A percentile compares a stretch with the other conserved stretches of the same genome.
Conservation (phyloP, 2,797 vertebrate species). For the Melanotaenia maccullochi region DNA sequence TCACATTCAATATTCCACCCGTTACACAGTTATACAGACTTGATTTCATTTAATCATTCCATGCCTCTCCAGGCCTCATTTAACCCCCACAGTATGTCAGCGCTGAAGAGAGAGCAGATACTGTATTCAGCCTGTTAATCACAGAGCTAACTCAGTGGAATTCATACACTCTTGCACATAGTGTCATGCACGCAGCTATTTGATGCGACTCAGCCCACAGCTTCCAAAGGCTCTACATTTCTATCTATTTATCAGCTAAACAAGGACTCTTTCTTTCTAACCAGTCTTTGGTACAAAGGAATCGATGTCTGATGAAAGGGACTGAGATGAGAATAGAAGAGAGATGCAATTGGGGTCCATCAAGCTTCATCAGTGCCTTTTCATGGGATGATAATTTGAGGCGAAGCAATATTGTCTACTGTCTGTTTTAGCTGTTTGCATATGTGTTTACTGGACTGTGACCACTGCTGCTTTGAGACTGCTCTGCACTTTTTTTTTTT, state of each 20-base stretch:
- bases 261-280: constrained; percentile 44
- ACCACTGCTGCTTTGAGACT: too few relatives aligned
- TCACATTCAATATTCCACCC: constrained; percentile 57
- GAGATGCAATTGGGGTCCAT: constrained; percentile 32
- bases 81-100: constrained; percentile 49
- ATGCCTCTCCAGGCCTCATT: constrained; percentile 65
- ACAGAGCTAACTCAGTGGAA: constrained; percentile 20
- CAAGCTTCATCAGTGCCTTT: constrained; percentile 38
- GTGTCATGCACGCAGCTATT: constrained; percentile 18
- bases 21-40: constrained; percentile 48
- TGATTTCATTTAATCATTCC: constrained; percentile 70
- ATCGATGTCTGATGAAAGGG: constrained; percentile 59
- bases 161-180: background rate
- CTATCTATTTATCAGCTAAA: constrained; percentile 47
- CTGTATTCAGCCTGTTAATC: constrained; percentile 60
- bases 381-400: constrained; percentile 24
- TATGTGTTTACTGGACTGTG: background rate
- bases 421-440: background rate
- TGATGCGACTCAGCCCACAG: constrained; percentile 37
- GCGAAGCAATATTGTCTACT: constrained; percentile 2
- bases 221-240: constrained; percentile 38
- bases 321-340: constrained; percentile 42
- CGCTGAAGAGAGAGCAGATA: constrained; percentile 31
- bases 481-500: too few relatives aligned
- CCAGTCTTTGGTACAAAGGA: constrained; percentile 48